Evolutionary conservation across 2,113 vertebrate species (phyloP), one percentile per base, ranked within the genome.

Genomic region (Cepphus grylle): DNA sequence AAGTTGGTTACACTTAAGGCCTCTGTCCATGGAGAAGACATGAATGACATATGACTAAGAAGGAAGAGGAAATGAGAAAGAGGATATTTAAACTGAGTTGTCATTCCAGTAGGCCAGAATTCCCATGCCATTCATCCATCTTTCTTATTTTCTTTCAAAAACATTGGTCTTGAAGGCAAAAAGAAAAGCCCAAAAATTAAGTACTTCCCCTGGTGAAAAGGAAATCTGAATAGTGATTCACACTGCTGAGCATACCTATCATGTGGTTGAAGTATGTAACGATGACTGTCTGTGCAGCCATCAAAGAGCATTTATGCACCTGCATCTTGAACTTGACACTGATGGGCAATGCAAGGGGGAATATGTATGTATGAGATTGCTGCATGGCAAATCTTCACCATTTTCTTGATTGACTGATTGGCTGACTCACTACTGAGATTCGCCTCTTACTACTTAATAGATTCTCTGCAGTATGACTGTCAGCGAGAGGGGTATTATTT

Each of bases 401-500:
- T 95, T 88, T 93, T 77, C 91, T 80, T 97, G 94, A 92, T 88
- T 94, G 94, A 93, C 84, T 94, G 93, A 91, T 95, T 97, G 81
- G 72, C 73, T 95, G 96, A 94, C 88, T 97, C 95, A 94, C 88
- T 95, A 62, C 82, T 52, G 81, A 91, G 91, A 72, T 94, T 94
- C 18, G 8, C 40, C 40, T 90, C 56, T 93, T 86, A 59, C 42
- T 40, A 86, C 36, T 90, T 91, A 77, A 76, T 96, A 90, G 32
- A 84, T 79, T 95, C 76, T 58, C 85, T 94, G 76, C 49, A 67
- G 38, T 43, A 76, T 86, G 89, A 86, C 32, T 91, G 79, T 50
- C 82, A 95, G 38, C 71, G 91, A 91, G 66, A 92, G 59, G 15
- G 42, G 49, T 66, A 45, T 94, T 93, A 50, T 77, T 90, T 97